Base-by-base conservation (phyloP, 2,797 vertebrate genomes). In the Microctenopoma lineatum region DNA sequence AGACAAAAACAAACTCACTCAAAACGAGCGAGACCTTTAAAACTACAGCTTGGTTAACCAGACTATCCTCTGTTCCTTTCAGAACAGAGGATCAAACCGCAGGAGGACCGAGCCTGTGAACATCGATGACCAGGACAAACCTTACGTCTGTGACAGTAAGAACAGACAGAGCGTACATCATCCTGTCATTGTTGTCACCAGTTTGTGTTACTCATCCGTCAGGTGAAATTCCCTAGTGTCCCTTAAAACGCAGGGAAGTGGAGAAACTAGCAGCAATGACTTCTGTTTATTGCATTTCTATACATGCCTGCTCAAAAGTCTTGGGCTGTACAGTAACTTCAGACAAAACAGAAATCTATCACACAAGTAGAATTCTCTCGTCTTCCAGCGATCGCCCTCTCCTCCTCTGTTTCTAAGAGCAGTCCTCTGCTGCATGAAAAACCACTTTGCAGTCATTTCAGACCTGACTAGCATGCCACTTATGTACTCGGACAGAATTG, bases 101-200 rank as follows among this genome's bases (percentile, higher is more conserved):
- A 95, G 95, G 89, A 96, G 95, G 86, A 93, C 95, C 7, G 97
- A 98, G 45, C 92, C 95, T 4, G 93, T 95, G 52, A 95, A 93
- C 81, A 91, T 78, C 46, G 97, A 99, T 25, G 97, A 99, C 81
- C 96, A 97, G 32, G 97, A 98, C 90, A 99, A 98, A 89, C 97
- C 97, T 74, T 99, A 98, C 84, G 96, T 98, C 93, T 99, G 97
- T 90, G 97, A 99, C 94, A 99, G 97, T 99, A 96, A 96, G 97
- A 93, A 29, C 36, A 52, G 39, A 45, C 38, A 6, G 53, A n/a
- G 42, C 72, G 3, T 27, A 0, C 2, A 4, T 44, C 42, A 54
- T 51, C 32, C n/a, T 60, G 80, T 61, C 4, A 62, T 77, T 18
- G 1, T 32, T 36, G 45, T 15, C 44, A 16, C 51, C 21, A 38